Evolutionary conservation across 2,888 invertebrate genomes (phyloP), one percentile per base, ranked within the genome.

Genomic region (Aromia moschata): DNA sequence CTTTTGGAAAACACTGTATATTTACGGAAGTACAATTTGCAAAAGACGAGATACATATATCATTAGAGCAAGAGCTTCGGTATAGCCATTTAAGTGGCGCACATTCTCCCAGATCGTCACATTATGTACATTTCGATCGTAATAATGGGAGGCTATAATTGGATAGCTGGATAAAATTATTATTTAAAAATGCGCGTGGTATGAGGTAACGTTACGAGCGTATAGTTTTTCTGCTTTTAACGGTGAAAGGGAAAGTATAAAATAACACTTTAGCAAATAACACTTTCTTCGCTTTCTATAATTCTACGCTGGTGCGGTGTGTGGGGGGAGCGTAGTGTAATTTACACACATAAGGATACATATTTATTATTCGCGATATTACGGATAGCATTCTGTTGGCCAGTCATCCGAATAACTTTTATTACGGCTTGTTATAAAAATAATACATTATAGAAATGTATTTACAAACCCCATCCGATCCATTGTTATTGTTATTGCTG

Each of bases 211-310:
- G 38, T 46, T 44, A 45, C 46, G 45, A 16, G 44, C 46, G 38
- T 44, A 38, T 14, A 25, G 40, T 49, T 45, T 59, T 55, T 49
- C 44, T 46, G 45, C 16, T 33, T 55, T 61, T 62, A 58, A 55
- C 62, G 62, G 70, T 68, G 70, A 70, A 69, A 70, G 70, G 65
- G 70, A 70, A 70, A 70, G 70, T 69, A 58, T 61, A 51, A 37
- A 68, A 61, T 64, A 68, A 64, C 65, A 57, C 69, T 65, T 68
- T 64, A 55, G 61, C 58, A 62, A 61, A 64, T 49, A 56, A 56
- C 63, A 70, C 74, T 74, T 74, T 74, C 74, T 72, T 74, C 67
- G 69, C 74, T 74, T 74, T 74, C 74, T 74, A 72, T 65, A 47
- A 47, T 47, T 18, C 36, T 3, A 11, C 9, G 9, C 9, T 5